Evolutionary conservation across 2,113 vertebrate genomes (phyloP).

Genomic region (Eudyptes chrysolophus): DNA sequence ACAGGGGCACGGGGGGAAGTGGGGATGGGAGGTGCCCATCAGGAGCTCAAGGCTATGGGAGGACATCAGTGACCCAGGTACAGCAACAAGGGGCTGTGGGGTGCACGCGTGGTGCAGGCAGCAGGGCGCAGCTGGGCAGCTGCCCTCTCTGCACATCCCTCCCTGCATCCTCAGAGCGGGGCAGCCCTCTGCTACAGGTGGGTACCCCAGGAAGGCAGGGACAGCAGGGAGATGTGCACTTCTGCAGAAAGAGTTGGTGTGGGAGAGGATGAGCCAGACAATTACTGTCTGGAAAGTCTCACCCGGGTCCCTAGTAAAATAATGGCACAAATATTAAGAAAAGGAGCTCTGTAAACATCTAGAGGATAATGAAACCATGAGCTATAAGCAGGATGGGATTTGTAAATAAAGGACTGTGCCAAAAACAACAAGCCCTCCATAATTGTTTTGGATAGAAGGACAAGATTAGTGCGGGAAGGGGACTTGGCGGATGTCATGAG

Average conservation of each 20-base stretch:
- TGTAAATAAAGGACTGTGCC: conserved; percentile 70
- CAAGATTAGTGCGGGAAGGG: conserved; percentile 65
- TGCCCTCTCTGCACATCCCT: neutral
- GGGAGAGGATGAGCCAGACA: conserved; percentile 52
- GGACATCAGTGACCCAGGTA: neutral
- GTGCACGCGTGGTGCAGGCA: fast-evolving
- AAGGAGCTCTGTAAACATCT: conserved; percentile 71
- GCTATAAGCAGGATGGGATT: conserved; percentile 74
- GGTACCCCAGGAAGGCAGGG: neutral
- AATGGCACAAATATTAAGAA: conserved; percentile 70
- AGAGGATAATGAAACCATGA: conserved; percentile 73
- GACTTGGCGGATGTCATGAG: conserved; percentile 46
- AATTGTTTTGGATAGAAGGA: conserved; percentile 73
- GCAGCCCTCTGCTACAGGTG: neutral
- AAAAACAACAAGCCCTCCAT: conserved; percentile 70
- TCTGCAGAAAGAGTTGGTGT: conserved; percentile 29
- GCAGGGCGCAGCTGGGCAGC: neutral
- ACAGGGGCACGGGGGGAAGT: fast-evolving
- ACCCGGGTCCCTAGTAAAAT: conserved; percentile 65
- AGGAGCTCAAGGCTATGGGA: neutral
- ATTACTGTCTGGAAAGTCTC: conserved; percentile 63
- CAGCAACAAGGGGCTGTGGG: neutral
- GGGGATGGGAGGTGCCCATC: neutral
- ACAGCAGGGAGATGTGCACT: neutral
- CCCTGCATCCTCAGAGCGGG: fast-evolving